Evolutionary conservation across 2,888 invertebrate genomes (phyloP), one percentile per base, ranked within the genome.

Genomic region (Drosophila mayaguana): DNA sequence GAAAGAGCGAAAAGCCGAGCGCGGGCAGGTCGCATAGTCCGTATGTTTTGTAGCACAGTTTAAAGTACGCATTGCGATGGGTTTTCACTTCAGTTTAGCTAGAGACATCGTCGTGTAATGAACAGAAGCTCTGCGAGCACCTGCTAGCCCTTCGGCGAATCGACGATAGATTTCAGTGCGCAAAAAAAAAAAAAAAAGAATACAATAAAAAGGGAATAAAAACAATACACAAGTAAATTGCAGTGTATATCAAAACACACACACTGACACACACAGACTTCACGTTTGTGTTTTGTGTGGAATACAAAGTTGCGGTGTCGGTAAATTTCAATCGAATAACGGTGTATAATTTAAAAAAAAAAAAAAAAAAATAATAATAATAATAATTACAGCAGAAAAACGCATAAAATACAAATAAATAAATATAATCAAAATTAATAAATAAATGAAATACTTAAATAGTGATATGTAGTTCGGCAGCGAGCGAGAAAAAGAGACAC

Each of bases 21-120:
- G 54, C 63, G 55, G 54, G 48, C 63, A 59, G 54, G 48, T 76
- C 69, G 72, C 54, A 59, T 45, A 42, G 36, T 69, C 62, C 73
- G 70, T 65, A 36, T 74, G 67, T 64, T 70, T 43, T 78, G 79
- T 82, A 86, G 83, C 68, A 88, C 87, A 88, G 83, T 91, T 91
- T 88, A 89, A 91, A 91, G 89, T 85, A 83, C 83, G 88, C 84
- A 86, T 75, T 83, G 83, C 83, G 82, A 82, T 82, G 83, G 83
- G 75, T 76, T 87, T 88, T 78, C 75, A 57, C 64, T 78, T 89
- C 81, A 91, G 91, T 90, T 89, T 88, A 90, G 90, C 88, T 89
- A 88, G 89, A 89, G 90, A 81, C 90, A 86, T 86, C 81, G 89
- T 82, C 85, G 85, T 83, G 90, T 81, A 74, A 79, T 75, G 83